Evolutionary conservation across 2,888 invertebrate genomes (phyloP).

Genomic region (Branchipolynoe longqiensis): DNA sequence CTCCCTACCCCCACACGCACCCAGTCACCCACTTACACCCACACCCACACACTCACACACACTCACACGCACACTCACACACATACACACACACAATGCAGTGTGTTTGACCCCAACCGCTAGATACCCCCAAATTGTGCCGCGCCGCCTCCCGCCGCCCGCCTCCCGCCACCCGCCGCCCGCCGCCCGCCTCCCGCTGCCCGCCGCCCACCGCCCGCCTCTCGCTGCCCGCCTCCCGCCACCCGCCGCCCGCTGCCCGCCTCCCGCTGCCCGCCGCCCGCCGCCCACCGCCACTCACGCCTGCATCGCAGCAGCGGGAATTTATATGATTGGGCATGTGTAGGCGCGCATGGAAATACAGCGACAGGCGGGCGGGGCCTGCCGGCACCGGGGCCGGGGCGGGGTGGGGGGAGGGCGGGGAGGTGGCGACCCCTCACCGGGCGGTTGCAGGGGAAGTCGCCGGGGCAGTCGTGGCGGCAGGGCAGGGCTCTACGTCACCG

Average conservation of each 20-base stretch:
- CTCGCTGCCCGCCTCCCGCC: slow-evolving; percentile 12
- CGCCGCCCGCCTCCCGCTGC: slow-evolving; percentile 8
- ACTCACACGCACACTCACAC: neutral
- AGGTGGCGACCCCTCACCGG: no score
- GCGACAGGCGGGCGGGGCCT: no score
- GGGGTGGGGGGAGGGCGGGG: no score
- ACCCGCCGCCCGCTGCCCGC: neutral
- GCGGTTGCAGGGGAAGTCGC: no score
- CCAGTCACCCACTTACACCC: neutral
- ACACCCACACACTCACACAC: neutral
- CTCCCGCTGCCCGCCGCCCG: neutral
- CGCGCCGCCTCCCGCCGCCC: neutral
- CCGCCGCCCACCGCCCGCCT: no score
- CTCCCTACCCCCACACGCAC: neutral
- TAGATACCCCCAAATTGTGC: slow-evolving; percentile 47
- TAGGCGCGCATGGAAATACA: slow-evolving; percentile 19
- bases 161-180: neutral
- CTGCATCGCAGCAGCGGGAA: no score
- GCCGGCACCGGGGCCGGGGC: no score
- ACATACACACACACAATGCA: neutral
- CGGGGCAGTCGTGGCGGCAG: no score
- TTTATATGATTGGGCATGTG: slow-evolving; percentile 48
- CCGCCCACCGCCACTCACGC: neutral
- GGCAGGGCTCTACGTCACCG: no score
- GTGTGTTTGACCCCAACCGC: neutral